phyloP scores from a whole-genome alignment of 2,888 invertebrate genomes.

The Sclerodermus sp. region DNA sequence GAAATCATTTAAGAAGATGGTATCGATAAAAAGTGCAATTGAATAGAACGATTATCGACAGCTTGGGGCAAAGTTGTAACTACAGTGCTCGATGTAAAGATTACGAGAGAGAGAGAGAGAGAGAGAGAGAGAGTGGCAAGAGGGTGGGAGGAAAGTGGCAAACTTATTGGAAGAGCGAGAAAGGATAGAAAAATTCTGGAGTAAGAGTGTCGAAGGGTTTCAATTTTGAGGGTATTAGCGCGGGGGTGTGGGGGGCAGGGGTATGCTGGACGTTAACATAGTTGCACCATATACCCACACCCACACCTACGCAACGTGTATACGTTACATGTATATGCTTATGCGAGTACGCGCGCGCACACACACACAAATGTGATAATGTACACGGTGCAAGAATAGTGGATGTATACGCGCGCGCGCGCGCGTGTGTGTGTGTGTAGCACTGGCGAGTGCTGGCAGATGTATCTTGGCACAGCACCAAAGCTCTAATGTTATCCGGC shows the following conservation, averaged over 20 bases:
- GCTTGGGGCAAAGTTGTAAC: too few relatives aligned
- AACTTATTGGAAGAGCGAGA: not conserved
- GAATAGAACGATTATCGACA: too few relatives aligned
- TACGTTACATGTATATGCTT: too few relatives aligned
- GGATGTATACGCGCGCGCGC: constrained; percentile 1
- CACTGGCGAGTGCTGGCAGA: constrained; percentile 35
- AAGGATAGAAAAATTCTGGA: not conserved
- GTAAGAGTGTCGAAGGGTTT: constrained; percentile 9
- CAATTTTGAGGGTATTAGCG: constrained; percentile 13
- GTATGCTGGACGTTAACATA: too few relatives aligned
- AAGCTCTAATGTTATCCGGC: constrained; percentile 47
- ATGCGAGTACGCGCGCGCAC: too few relatives aligned
- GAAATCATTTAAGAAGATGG: too few relatives aligned
- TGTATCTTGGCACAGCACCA: constrained; percentile 47
- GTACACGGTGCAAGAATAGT: too few relatives aligned
- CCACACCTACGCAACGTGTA: too few relatives aligned
- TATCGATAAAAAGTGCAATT: too few relatives aligned
- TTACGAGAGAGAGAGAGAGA: constrained; percentile 2
- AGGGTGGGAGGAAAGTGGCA: not conserved
- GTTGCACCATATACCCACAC: too few relatives aligned
- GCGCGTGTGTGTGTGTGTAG: constrained; percentile 3
- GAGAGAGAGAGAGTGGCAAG: not conserved
- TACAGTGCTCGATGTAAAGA: not conserved
- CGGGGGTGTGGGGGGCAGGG: too few relatives aligned
- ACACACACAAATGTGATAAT: too few relatives aligned